phyloP scores from a whole-genome alignment of 2,113 vertebrate genomes.

The Laticauda colubrina region DNA sequence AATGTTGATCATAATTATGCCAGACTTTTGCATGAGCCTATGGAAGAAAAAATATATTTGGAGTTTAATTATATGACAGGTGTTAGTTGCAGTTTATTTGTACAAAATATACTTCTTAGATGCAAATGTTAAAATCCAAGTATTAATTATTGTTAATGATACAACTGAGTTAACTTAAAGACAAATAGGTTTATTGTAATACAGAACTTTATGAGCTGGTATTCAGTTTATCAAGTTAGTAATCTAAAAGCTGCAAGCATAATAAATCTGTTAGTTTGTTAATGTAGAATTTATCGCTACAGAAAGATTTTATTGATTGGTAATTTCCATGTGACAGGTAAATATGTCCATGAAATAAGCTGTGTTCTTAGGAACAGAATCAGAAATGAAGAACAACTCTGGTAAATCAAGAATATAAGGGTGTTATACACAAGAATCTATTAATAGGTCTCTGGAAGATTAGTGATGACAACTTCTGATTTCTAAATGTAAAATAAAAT shows the following conservation, averaged over 20 bases:
- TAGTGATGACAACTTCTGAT: neutral
- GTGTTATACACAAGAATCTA: neutral
- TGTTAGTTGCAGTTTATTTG: neutral
- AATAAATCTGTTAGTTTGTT: neutral
- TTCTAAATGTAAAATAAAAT: neutral
- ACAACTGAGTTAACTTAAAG: neutral
- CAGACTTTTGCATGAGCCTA: slow-evolving; percentile 92
- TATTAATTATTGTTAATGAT: neutral
- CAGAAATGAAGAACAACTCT: neutral
- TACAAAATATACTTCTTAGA: neutral
- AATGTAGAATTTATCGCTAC: neutral
- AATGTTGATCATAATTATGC: slow-evolving; percentile 83
- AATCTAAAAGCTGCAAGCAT: neutral
- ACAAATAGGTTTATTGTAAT: neutral
- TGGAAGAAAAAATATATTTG: slow-evolving; percentile 31
- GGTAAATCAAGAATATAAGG: neutral
- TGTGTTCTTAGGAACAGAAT: neutral
- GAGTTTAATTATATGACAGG: neutral
- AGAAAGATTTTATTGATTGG: neutral
- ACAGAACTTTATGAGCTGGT: neutral
- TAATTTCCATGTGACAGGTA: neutral
- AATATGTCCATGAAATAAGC: neutral
- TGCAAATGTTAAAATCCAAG: neutral
- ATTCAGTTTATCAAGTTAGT: neutral
- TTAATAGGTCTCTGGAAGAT: neutral